Percentiles rank a stretch among this genome's conserved stretches.
Conservation (phyloP, 1,140 invertebrate genomes). For the Caenorhabditis remanei region DNA sequence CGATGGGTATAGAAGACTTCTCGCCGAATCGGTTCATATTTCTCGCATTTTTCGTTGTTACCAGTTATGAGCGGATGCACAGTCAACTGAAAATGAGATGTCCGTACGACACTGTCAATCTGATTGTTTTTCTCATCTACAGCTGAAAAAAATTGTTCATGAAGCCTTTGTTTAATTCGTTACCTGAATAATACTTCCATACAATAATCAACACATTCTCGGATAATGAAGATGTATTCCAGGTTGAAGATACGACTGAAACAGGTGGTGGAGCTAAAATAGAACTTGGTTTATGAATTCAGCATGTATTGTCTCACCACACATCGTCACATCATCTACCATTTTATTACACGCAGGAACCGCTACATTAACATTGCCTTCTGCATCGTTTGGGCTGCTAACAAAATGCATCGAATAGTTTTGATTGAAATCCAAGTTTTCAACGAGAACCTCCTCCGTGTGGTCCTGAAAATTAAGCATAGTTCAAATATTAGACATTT, state of each 20-base stretch:
- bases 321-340: neutral
- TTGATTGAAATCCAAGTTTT: constrained; percentile 3
- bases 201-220: neutral
- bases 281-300: neutral
- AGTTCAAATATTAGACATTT: neutral
- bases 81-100: too few relatives aligned
- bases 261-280: constrained; percentile 4
- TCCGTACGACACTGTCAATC: neutral
- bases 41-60: too few relatives aligned
- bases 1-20: neutral
- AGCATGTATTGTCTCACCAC: neutral
- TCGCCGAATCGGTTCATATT: neutral
- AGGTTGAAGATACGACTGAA: neutral
- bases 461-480: neutral
- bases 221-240: neutral
- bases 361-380: neutral
- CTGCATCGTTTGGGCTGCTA: too few relatives aligned
- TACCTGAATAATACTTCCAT: neutral
- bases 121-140: neutral
- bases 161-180: too few relatives aligned
- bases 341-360: neutral
- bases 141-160: neutral
- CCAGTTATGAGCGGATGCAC: too few relatives aligned
- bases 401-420: neutral
- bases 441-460: neutral